These are phyloP conservation scores for Theristus sp. DNA, from an alignment of 2,888 invertebrate species.

Conservation along the genomic window DNA sequence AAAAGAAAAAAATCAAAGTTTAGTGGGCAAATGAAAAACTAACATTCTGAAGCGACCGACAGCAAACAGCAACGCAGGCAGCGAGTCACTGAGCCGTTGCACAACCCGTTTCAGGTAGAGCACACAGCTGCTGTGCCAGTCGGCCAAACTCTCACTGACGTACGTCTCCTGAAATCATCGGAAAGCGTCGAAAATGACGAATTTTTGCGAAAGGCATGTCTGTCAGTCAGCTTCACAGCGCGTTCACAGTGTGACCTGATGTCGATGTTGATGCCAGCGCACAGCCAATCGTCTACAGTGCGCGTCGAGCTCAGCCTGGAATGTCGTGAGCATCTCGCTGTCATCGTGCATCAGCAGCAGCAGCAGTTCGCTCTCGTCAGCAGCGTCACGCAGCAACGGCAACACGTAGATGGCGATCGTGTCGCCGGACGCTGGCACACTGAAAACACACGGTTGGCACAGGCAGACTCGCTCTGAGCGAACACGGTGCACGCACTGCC, in stretches of 20 bases:
- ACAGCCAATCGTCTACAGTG: neutral
- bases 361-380: neutral
- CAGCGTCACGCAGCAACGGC: neutral
- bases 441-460: too few species aligned
- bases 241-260: too few species aligned
- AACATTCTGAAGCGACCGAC: neutral
- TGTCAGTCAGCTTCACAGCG: too few species aligned
- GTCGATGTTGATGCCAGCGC: too few species aligned
- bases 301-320: neutral
- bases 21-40: neutral
- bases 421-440: too few species aligned
- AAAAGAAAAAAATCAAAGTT: neutral
- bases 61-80: neutral
- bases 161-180: neutral
- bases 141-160: neutral
- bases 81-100: neutral
- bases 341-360: neutral
- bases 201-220: too few species aligned
- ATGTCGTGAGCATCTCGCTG: neutral
- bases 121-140: neutral
- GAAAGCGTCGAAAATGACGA: neutral
- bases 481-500: too few species aligned
- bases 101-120: neutral
- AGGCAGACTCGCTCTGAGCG: too few species aligned
- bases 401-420: neutral